Evolutionary conservation across 2,888 invertebrate genomes (phyloP), one percentile per base, ranked within the genome.

Genomic region (Drosophila ezoana): DNA sequence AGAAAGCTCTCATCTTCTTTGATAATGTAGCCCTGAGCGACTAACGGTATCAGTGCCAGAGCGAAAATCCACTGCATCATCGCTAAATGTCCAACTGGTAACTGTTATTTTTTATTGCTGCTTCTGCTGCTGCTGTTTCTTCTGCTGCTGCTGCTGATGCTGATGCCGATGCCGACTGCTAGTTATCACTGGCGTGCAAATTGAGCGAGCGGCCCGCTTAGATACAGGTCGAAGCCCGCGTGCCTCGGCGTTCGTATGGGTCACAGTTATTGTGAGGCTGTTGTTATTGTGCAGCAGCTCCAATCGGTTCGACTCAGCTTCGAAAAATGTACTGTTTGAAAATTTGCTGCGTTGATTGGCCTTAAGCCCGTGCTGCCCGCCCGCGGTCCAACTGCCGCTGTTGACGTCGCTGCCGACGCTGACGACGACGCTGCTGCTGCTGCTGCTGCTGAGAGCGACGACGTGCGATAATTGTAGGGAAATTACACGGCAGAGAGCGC

Each of bases 1-100:
- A 95, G 90, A 81, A 95, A 95, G 54, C 93, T 92, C 89, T 95
- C 95, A 75, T 92, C 91, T 72, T 92, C 91, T 64, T 88, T 90
- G 44, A 91, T 91, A 40, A 90, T 79, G 23, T 76, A 89, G 64
- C 87, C 73, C 20, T 70, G 65, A 59, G 63, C 62, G 40, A 48
- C 28, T 11, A 71, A 35, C 16, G 62, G 28, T 14, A 72, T 10
- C 5, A 74, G 23, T 13, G 64, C 35, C 20, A 71, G 11, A 18
- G 65, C 11, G 33, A 54, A 40, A 52, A 71, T 33, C 44, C 57
- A 47, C 32, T 71, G 67, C 76, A 73, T 80, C 38, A 10, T 57
- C 28, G 20, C 28, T n/a, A 28, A 20, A 9, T 18, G 48, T 40
- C 20, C 11, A 16, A 40, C 58, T 73, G 54, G 52, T 51, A 45